phyloP scores from a whole-genome alignment of 1,140 invertebrate species.

The Zaprionus kolodkinae region DNA sequence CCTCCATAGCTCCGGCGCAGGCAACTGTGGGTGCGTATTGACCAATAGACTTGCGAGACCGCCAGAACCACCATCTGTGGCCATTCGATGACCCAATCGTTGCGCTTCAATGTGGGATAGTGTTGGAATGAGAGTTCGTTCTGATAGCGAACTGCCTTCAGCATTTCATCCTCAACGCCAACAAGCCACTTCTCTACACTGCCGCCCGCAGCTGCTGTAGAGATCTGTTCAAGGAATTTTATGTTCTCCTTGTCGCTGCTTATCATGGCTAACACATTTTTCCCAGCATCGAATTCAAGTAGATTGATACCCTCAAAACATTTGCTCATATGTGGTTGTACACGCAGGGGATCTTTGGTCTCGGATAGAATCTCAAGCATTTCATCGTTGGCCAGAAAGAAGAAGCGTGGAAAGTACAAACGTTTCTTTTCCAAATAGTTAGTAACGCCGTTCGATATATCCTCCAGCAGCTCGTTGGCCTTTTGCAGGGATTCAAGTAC shows the following conservation, averaged over 20 bases:
- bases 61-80: constrained; percentile 95
- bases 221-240: constrained; percentile 88
- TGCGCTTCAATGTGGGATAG: constrained; percentile 88
- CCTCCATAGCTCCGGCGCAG: constrained; percentile 86
- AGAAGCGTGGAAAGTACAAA: constrained; percentile 95
- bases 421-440: constrained; percentile 96
- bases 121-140: constrained; percentile 89
- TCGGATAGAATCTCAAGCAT: constrained; percentile 97
- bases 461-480: constrained; percentile 90
- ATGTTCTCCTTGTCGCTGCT: constrained; percentile 94
- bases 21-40: constrained; percentile 89
- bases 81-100: constrained; percentile 92
- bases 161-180: constrained; percentile 94
- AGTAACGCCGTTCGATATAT: constrained; percentile 94
- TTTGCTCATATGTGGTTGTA: constrained; percentile 96
- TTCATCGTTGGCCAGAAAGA: constrained; percentile 98
- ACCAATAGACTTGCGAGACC: constrained; percentile 96
- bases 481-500: constrained; percentile 91
- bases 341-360: constrained; percentile 93
- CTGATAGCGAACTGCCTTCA: constrained; percentile 89
- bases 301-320: constrained; percentile 93
- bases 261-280: constrained; percentile 93
- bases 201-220: constrained; percentile 91
- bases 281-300: constrained; percentile 90
- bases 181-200: constrained; percentile 97